Base-by-base conservation (phyloP, 2,113 vertebrate genomes). In the Clarias batrachus region DNA sequence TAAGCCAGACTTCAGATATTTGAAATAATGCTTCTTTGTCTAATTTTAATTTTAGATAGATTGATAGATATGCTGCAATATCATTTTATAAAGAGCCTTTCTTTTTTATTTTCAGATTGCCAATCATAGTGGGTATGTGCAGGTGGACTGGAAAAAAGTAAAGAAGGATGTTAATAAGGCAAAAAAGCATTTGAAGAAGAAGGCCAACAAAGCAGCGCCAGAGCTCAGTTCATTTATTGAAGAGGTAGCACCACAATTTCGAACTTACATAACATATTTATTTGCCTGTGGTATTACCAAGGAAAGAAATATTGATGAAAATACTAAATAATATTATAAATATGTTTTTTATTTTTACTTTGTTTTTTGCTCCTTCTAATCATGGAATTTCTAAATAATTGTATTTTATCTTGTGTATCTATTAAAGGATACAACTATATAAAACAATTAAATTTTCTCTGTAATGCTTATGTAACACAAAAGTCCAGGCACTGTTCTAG, bases 161-260 rank as follows among this genome's bases (percentile, higher is more conserved):
- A 97, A 99, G 93, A 98, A 98, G 93, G 98, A 99, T 92, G 97
- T 99, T 87, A 97, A 98, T 93, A 99, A 98, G 94, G 98, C 98
- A 3, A 99, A 99, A 94, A 96, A 96, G 90, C 97, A 98, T 87
- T 93, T 99, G 83, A 98, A 97, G 93, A 98, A 97, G 87, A 95
- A 96, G 87, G 97, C 97, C 25, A 94, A 98, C 87, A 96, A 97
- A 89, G 97, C 97, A 90, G 96, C 94, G 30, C 97, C 97, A 2
- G 97, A 99, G 94, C 95, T 99, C 37, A 98, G 96, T 94, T 97
- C 96, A 2, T 92, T 98, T 59, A 95, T 99, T 76, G 97, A 99
- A 91, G 97, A 98, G 96, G 98, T 99, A 92, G 21, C 59, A 65
- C 52, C 54, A 78, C 0, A 54, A 41, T 71, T 13, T 12, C 30